These are phyloP conservation scores for Nipponacmea schrenckii DNA, from an alignment of 2,888 invertebrate genomes.

Conservation along the genomic window DNA sequence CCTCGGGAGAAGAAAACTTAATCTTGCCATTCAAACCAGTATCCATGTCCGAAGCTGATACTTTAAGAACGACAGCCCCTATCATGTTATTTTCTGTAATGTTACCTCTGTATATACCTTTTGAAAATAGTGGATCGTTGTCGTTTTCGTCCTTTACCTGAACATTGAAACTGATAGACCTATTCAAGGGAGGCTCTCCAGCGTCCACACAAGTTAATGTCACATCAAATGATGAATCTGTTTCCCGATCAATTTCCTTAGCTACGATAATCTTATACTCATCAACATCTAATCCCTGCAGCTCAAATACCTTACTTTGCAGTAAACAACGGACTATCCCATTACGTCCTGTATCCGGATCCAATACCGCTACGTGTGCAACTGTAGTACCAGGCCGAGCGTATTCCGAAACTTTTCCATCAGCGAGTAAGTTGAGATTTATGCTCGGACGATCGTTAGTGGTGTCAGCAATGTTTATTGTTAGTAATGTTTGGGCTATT, in stretches of 20 bases:
- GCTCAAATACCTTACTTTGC: conserved; percentile 44
- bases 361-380: conserved; percentile 50
- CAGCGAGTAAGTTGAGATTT: conserved; percentile 48
- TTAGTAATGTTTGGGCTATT: conserved; percentile 46
- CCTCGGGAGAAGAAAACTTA: conserved; percentile 36
- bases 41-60: conserved; percentile 45
- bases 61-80: conserved; percentile 40
- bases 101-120: conserved; percentile 57
- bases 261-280: conserved; percentile 51
- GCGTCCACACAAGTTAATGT: conserved; percentile 40
- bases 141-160: conserved; percentile 86
- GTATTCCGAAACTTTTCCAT: conserved; percentile 48
- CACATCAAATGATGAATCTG: conserved; percentile 31
- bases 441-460: conserved; percentile 91
- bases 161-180: conserved; percentile 39
- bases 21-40: conserved; percentile 44
- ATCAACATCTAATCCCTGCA: conserved; percentile 45
- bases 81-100: conserved; percentile 47
- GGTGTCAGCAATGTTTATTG: conserved; percentile 77
- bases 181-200: conserved; percentile 40
- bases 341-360: conserved; percentile 53
- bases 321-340: conserved; percentile 51
- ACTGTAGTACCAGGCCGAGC: conserved; percentile 52
- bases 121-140: conserved; percentile 84
- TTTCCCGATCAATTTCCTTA: conserved; percentile 37